Percentiles rank a stretch among this genome's conserved stretches.
These are phyloP conservation scores for Macropus fuliginosus DNA, from an alignment of 2,797 vertebrate species.

Conservation along the genomic window DNA sequence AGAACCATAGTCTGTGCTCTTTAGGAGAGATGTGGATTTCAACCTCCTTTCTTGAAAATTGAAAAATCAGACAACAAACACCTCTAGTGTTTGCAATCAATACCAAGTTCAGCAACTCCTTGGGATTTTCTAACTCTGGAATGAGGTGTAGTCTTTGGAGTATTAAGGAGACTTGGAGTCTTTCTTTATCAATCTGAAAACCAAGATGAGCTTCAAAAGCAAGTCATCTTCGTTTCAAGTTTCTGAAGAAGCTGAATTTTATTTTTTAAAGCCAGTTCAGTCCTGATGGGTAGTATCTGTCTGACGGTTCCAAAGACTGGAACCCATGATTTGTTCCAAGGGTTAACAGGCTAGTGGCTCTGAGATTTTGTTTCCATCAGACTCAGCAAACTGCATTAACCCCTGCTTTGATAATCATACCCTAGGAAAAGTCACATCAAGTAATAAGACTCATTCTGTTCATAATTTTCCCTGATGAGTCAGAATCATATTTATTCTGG, in stretches of 20 bases:
- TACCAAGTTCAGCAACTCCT: slow-evolving; percentile 61
- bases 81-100: slow-evolving; percentile 75
- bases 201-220: slow-evolving; percentile 1
- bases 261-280: slow-evolving; percentile 69
- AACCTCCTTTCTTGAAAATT: slow-evolving; percentile 75
- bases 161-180: slow-evolving; percentile 40
- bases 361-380: slow-evolving; percentile 64
- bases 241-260: slow-evolving; percentile 64
- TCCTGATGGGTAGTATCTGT: slow-evolving; percentile 48
- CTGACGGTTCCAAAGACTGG: slow-evolving; percentile 32
- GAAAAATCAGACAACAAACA: slow-evolving; percentile 78
- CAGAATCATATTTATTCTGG: background rate
- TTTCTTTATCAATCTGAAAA: slow-evolving; percentile 45
- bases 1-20: slow-evolving; percentile 72
- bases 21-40: slow-evolving; percentile 59
- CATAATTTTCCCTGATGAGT: slow-evolving; percentile 35
- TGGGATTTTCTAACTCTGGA: slow-evolving; percentile 61
- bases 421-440: slow-evolving; percentile 52
- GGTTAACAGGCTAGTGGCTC: slow-evolving; percentile 57
- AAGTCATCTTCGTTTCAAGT: slow-evolving; percentile 41
- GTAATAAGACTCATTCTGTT: slow-evolving; percentile 55
- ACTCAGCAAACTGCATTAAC: slow-evolving; percentile 44
- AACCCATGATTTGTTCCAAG: slow-evolving; percentile 50
- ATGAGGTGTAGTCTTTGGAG: slow-evolving; percentile 61
- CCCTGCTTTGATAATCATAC: slow-evolving; percentile 67